Conservation (phyloP, 2,888 invertebrate species). For the Eurois occulta region DNA sequence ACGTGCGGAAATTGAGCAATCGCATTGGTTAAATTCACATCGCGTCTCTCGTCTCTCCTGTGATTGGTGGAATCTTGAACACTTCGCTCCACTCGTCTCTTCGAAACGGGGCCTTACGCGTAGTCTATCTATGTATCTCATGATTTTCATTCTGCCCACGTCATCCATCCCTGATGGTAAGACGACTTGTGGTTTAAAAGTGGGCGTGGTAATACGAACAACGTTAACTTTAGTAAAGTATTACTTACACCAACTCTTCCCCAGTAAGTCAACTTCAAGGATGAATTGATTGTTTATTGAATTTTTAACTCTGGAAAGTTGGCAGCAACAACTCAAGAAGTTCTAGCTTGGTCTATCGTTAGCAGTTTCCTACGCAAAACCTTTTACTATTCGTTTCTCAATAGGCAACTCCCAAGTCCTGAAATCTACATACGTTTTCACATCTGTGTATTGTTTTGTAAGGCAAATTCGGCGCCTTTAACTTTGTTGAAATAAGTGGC, state of each 20-base stretch:
- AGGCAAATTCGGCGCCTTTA: background rate
- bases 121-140: background rate
- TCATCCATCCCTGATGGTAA: background rate
- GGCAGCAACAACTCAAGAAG: background rate
- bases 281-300: slow-evolving; percentile 4
- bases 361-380: background rate
- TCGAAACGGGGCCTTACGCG: background rate
- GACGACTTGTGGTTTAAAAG: background rate
- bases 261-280: slow-evolving; percentile 1
- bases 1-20: background rate
- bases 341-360: background rate
- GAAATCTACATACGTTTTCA: background rate
- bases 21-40: background rate
- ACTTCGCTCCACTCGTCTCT: background rate
- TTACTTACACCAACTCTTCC: background rate
- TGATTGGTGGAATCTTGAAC: background rate
- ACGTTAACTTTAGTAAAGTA: slow-evolving; percentile 7
- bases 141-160: slow-evolving; percentile 14
- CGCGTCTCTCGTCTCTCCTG: no score
- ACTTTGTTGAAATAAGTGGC: no score
- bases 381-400: background rate
- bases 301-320: background rate
- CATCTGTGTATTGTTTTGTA: background rate
- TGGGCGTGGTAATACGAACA: slow-evolving; percentile 1
- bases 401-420: background rate